Evolutionary conservation across 2,888 invertebrate genomes (phyloP).

Genomic region (Idaea dimidiata): DNA sequence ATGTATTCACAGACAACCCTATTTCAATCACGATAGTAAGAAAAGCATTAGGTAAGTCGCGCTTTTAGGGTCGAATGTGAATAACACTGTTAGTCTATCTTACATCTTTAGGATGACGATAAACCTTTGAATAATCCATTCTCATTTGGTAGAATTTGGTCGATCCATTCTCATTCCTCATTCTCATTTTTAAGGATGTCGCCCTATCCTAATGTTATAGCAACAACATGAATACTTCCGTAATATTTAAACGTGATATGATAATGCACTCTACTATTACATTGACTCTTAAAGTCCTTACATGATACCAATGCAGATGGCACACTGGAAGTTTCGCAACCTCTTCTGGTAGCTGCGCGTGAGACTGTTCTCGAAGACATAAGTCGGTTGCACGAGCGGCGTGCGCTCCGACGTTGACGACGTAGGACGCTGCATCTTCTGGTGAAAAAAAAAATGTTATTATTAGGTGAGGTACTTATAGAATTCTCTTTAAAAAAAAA

Average conservation of each 20-base stretch:
- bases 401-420: constrained; percentile 70
- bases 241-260: not conserved
- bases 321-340: constrained; percentile 84
- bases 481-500: no score
- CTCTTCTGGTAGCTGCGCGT: constrained; percentile 70
- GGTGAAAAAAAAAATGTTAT: not conserved
- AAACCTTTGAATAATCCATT: not conserved
- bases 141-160: not conserved
- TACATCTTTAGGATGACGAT: not conserved
- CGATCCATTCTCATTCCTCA: not conserved
- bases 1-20: no score
- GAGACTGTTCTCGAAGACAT: constrained; percentile 76
- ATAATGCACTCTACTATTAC: not conserved
- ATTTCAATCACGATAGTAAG: no score
- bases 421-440: constrained; percentile 55
- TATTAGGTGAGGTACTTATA: no score
- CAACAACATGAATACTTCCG: not conserved
- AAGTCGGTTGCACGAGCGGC: constrained; percentile 76
- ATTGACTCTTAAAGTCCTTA: constrained; percentile 69
- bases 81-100: not conserved
- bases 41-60: not conserved
- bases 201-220: not conserved
- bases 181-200: not conserved
- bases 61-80: not conserved
- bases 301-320: constrained; percentile 85